phyloP scores from a whole-genome alignment of 2,113 vertebrate species.

The Calidris pugnax region DNA sequence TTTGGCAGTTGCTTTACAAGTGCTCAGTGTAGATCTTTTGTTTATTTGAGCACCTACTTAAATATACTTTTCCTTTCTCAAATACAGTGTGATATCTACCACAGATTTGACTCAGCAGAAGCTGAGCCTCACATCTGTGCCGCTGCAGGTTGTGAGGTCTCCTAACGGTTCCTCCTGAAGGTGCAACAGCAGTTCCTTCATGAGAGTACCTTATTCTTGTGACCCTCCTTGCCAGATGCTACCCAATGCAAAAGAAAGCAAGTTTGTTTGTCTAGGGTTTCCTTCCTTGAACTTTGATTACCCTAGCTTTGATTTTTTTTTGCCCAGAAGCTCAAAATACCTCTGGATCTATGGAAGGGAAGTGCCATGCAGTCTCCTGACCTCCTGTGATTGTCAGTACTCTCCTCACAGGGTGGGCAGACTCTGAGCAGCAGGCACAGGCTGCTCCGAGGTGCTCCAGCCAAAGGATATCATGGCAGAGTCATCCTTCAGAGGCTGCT shows the following conservation, averaged over 20 bases:
- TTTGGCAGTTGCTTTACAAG: not conserved
- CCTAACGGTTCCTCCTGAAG: not conserved
- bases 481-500: not conserved
- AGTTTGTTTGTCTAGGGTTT: not conserved
- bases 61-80: not conserved
- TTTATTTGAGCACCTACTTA: not conserved
- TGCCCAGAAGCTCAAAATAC: not conserved
- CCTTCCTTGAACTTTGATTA: not conserved
- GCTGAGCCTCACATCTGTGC: fast-evolving
- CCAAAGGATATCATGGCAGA: not conserved
- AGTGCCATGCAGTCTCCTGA: fast-evolving
- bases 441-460: not conserved
- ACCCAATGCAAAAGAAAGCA: not conserved
- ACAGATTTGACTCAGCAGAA: not conserved
- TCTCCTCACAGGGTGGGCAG: not conserved
- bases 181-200: not conserved
- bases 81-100: not conserved
- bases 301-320: not conserved
- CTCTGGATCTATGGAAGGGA: not conserved
- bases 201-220: not conserved
- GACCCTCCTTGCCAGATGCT: not conserved
- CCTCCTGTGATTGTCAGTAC: fast-evolving
- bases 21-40: not conserved
- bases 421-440: not conserved
- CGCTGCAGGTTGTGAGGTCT: not conserved